Conservation (phyloP, 2,888 invertebrate species). For the Papilio elwesi region DNA sequence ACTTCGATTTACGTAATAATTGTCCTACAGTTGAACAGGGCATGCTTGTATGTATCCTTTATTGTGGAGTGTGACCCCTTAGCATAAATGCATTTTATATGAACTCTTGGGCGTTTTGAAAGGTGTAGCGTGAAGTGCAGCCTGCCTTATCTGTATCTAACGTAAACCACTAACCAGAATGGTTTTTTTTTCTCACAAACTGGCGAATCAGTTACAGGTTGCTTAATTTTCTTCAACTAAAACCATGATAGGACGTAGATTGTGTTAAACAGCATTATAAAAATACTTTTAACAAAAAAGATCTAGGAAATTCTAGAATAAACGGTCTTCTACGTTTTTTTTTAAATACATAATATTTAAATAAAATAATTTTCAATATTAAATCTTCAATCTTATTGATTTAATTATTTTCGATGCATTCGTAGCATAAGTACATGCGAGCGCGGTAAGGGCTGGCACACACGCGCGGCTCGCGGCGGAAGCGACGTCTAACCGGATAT, state of each 20-base stretch:
- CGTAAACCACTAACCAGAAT: no score
- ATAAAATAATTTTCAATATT: no score
- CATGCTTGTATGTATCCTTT: conserved; percentile 28
- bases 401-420: conserved; percentile 17
- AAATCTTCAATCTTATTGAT: not conserved
- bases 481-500: conserved; percentile 84
- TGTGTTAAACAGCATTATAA: no score
- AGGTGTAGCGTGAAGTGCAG: not conserved
- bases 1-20: conserved; percentile 44
- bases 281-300: no score
- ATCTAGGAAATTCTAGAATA: no score
- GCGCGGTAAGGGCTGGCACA: conserved; percentile 62
- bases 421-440: not conserved
- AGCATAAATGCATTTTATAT: conserved; percentile 34
- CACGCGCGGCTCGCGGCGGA: conserved; percentile 77
- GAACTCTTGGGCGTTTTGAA: conserved; percentile 30
- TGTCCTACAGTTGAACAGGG: conserved; percentile 39
- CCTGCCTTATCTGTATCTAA: conserved; percentile 40
- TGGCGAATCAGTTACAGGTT: not conserved
- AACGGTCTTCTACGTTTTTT: no score
- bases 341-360: no score
- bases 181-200: not conserved
- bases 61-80: conserved; percentile 5
- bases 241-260: no score
- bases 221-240: no score